These are phyloP conservation scores for Sarcophilus harrisii DNA, from an alignment of 2,797 vertebrate species.

Conservation along the genomic window DNA sequence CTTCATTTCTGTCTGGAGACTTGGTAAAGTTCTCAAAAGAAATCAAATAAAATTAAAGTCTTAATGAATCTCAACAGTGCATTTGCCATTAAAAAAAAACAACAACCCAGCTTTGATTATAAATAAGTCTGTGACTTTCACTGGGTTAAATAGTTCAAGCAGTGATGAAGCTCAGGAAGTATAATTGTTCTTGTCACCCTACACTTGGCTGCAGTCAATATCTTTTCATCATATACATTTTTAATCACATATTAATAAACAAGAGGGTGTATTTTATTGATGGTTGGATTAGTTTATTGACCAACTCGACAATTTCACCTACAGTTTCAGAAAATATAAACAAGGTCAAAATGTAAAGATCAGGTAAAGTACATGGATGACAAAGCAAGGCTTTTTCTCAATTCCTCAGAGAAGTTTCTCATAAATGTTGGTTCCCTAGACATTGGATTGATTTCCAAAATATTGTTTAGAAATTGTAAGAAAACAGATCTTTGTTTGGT, in stretches of 20 bases:
- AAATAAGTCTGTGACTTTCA: slow-evolving; percentile 85
- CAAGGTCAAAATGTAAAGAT: slow-evolving; percentile 87
- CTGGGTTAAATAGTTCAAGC: slow-evolving; percentile 75
- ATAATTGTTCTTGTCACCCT: slow-evolving; percentile 89
- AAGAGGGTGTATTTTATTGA: slow-evolving; percentile 89
- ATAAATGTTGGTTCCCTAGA: slow-evolving; percentile 41
- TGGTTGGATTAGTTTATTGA: slow-evolving; percentile 90
- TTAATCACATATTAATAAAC: slow-evolving; percentile 92
- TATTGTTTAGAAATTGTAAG: slow-evolving; percentile 4
- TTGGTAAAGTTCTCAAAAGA: slow-evolving; percentile 54
- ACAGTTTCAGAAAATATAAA: slow-evolving; percentile 85
- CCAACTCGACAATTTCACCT: slow-evolving; percentile 80
- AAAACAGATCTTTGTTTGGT: neutral
- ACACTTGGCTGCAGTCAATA: slow-evolving; percentile 85
- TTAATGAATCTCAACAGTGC: slow-evolving; percentile 75
- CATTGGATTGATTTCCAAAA: slow-evolving; percentile 24
- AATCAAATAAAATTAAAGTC: slow-evolving; percentile 72
- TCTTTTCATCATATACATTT: slow-evolving; percentile 91
- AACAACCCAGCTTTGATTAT: slow-evolving; percentile 80
- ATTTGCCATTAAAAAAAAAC: slow-evolving; percentile 65
- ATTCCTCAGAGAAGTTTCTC: slow-evolving; percentile 16
- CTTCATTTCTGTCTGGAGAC: slow-evolving; percentile 54
- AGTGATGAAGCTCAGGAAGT: slow-evolving; percentile 82
- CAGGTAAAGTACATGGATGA: slow-evolving; percentile 77
- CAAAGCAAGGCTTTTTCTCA: slow-evolving; percentile 37